phyloP scores from a whole-genome alignment of 2,888 invertebrate genomes.

The Stomorhina lunata region DNA sequence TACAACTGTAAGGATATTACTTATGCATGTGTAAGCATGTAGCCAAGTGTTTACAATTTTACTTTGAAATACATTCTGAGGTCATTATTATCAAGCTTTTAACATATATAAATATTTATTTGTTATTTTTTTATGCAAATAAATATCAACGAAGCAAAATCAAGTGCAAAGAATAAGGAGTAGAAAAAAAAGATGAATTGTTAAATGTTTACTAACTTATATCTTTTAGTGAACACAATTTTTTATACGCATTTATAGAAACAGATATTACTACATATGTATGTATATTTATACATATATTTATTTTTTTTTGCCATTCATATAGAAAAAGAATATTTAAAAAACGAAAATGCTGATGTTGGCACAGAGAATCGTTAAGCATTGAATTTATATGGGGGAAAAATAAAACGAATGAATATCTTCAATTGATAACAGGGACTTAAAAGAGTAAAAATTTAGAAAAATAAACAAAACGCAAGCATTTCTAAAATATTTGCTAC shows the following conservation, averaged over 20 bases:
- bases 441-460: neutral
- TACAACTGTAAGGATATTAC: too few species aligned
- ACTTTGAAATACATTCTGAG: neutral
- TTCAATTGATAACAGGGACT: neutral
- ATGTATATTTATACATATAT: neutral
- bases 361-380: constrained; percentile 9
- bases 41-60: too few species aligned
- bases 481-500: too few species aligned
- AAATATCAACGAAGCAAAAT: constrained; percentile 10
- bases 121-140: constrained; percentile 3
- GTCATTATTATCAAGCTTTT: constrained; percentile 2
- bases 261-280: neutral
- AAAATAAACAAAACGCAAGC: too few species aligned
- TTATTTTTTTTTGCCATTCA: neutral
- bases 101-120: neutral
- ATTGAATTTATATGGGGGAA: neutral
- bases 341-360: constrained; percentile 15
- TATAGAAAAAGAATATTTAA: constrained; percentile 8
- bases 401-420: neutral
- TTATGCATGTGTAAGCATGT: too few species aligned
- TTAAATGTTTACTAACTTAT: constrained; percentile 11
- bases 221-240: neutral
- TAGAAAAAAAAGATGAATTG: neutral
- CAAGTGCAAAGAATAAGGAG: neutral
- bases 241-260: neutral